phyloP scores from a whole-genome alignment of 2,888 invertebrate species.

The Nemotelus pantherinus region DNA sequence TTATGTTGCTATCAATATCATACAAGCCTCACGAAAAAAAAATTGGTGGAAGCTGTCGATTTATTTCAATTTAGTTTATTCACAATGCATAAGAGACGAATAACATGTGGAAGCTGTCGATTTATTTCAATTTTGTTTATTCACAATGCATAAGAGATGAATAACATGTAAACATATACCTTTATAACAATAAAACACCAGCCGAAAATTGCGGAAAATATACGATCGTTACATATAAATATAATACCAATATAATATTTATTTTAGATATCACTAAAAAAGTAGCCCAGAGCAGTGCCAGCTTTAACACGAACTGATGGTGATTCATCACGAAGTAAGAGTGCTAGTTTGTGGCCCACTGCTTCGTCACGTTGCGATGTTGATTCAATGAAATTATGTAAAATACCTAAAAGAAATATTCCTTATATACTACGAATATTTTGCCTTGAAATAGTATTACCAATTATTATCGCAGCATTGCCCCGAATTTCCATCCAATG shows the following conservation, averaged over 20 bases:
- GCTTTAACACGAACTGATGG: conserved; percentile 60
- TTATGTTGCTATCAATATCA: no score
- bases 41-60: no score
- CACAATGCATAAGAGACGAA: not conserved
- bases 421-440: not conserved
- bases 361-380: conserved; percentile 61
- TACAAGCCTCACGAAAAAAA: no score
- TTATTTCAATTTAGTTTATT: no score
- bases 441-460: conserved; percentile 56
- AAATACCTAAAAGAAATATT: conserved; percentile 53
- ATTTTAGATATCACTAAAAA: conserved; percentile 62
- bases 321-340: conserved; percentile 62
- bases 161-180: not conserved
- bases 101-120: not conserved
- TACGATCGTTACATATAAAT: not conserved
- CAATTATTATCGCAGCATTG: conserved; percentile 63
- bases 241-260: not conserved
- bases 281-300: conserved; percentile 63
- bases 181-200: not conserved
- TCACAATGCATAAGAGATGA: not conserved
- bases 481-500: conserved; percentile 64
- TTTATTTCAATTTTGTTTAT: no score
- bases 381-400: conserved; percentile 61
- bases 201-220: not conserved
- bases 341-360: conserved; percentile 62